Percentiles rank a stretch among this genome's conserved stretches.
These are phyloP conservation scores for Pogonocichla stellata DNA, from an alignment of 2,113 vertebrate genomes.

Conservation along the genomic window DNA sequence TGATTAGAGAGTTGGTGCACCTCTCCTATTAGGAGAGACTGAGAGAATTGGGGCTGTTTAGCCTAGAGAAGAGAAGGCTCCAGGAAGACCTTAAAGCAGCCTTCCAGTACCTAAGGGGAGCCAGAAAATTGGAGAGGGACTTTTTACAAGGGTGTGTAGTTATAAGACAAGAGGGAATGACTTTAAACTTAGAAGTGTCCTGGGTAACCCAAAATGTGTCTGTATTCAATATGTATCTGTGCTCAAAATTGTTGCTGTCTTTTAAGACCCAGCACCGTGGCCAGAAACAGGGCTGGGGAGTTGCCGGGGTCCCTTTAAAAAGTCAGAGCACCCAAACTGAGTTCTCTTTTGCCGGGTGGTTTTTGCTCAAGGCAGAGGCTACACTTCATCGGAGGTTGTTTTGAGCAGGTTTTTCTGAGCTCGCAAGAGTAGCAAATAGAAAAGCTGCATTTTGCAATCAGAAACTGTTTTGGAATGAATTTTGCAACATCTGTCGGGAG, in stretches of 20 bases:
- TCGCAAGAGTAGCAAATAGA: not conserved
- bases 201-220: not conserved
- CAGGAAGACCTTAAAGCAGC: too few relatives aligned
- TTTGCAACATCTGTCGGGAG: not conserved
- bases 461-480: not conserved
- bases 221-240: not conserved
- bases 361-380: not conserved
- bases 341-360: not conserved
- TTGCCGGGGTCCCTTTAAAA: not conserved
- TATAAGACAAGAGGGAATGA: too few relatives aligned
- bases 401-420: not conserved
- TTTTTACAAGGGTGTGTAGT: too few relatives aligned
- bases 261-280: not conserved
- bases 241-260: not conserved
- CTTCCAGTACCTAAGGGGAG: too few relatives aligned
- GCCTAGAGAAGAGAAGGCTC: too few relatives aligned
- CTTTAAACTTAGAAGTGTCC: not conserved
- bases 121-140: too few relatives aligned
- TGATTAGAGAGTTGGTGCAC: too few relatives aligned
- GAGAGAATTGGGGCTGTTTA: too few relatives aligned
- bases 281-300: not conserved
- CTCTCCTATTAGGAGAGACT: too few relatives aligned
- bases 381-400: not conserved
- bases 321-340: not conserved
- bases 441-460: not conserved